Evolutionary conservation across 2,888 invertebrate species (phyloP).

Genomic region (Pseudoips prasinana): DNA sequence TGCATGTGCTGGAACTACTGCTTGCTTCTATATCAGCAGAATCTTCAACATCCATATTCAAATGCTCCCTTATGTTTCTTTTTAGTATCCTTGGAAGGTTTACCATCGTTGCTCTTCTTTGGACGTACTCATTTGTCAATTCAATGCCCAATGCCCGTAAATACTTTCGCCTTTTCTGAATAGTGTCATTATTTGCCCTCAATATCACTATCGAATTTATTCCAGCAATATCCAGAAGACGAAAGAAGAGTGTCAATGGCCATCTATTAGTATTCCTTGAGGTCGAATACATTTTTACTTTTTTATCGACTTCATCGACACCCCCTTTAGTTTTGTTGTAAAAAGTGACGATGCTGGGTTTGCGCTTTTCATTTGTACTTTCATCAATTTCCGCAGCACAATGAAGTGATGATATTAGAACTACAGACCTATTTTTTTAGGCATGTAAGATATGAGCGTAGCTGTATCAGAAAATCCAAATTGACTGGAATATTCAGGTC

Average conservation of each 20-base stretch:
- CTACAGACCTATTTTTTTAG: constrained; percentile 30
- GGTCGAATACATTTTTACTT: constrained; percentile 19
- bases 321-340: constrained; percentile 27
- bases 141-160: constrained; percentile 19
- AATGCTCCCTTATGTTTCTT: constrained; percentile 18
- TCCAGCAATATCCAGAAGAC: constrained; percentile 32
- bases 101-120: constrained; percentile 20
- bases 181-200: constrained; percentile 15
- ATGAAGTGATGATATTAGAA: constrained; percentile 1
- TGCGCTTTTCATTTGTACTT: too few relatives aligned
- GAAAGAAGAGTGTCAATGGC: constrained; percentile 32
- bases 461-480: too few relatives aligned
- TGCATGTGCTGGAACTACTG: constrained; percentile 16
- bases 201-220: constrained; percentile 32
- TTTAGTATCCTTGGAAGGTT: constrained; percentile 16
- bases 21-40: constrained; percentile 14
- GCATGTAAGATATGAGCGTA: constrained; percentile 5
- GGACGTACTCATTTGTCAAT: constrained; percentile 21
- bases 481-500: too few relatives aligned
- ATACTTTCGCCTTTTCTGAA: constrained; percentile 20
- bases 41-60: constrained; percentile 12
- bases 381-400: too few relatives aligned
- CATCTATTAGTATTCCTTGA: constrained; percentile 35
- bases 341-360: too few relatives aligned
- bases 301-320: constrained; percentile 25